Conservation (phyloP, 1,140 invertebrate genomes). For the Zaprionus vittiger region DNA sequence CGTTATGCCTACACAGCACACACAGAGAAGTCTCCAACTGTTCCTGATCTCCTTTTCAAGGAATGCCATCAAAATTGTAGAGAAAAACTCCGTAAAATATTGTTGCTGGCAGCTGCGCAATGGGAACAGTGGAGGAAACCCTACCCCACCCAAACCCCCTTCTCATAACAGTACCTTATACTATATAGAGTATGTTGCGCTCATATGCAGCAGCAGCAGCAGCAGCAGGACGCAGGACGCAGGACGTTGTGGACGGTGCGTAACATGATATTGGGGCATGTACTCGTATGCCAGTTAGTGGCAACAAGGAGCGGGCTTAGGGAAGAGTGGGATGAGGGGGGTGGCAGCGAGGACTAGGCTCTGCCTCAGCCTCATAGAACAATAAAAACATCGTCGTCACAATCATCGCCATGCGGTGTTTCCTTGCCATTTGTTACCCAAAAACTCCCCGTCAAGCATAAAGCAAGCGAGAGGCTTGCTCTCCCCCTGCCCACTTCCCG, state of each 20-base stretch:
- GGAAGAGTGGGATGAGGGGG: not conserved
- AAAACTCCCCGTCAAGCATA: conserved; percentile 37
- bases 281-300: conserved; percentile 6
- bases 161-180: not conserved
- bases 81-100: conserved; percentile 78
- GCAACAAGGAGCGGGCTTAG: not conserved
- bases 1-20: conserved; percentile 50
- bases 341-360: conserved; percentile 11
- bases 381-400: conserved; percentile 81
- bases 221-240: not conserved
- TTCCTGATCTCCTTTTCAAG: conserved; percentile 47
- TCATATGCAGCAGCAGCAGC: not conserved
- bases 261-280: conserved; percentile 51
- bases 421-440: conserved; percentile 72
- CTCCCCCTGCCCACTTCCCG: not conserved
- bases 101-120: conserved; percentile 74
- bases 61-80: conserved; percentile 72
- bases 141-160: not conserved
- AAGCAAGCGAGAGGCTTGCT: conserved; percentile 21
- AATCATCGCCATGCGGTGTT: conserved; percentile 81
- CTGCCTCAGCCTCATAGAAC: conserved; percentile 69
- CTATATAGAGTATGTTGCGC: conserved; percentile 6
- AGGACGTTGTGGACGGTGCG: conserved; percentile 15
- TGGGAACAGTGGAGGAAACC: conserved; percentile 22
- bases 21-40: conserved; percentile 34